Evolutionary conservation across 2,888 invertebrate species (phyloP), one percentile per base, ranked within the genome.

Genomic region (Brenthis daphne): DNA sequence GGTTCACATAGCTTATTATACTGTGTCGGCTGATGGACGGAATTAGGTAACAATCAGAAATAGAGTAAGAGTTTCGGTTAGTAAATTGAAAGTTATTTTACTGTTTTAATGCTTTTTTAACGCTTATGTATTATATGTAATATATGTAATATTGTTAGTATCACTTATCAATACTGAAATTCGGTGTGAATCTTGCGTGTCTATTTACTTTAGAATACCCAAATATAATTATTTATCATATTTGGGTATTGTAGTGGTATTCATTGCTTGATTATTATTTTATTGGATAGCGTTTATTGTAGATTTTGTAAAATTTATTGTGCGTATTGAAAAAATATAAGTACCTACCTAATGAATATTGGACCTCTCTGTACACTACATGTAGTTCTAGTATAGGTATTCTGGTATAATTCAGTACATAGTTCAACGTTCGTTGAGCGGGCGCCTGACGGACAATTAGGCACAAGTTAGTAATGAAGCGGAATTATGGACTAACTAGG

Each of bases 401-500:
- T 24, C 16, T 14, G 6, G 14, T 24, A 47, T 24, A 47, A 51
- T 48, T 13, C 53, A 60, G 47, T 60, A 33, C 29, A 29, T 66
- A 66, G 65, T 54, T 57, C 47, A 58, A 47, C 48, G 67, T 67
- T 54, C 67, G 55, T 43, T 14, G 53, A 53, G 16, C 63, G 33
- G 33, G 63, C 63, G 53, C 37, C 24, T 8, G 61, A 51, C 64
- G 63, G 61, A 54, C 63, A 65, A 65, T 68, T 71, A 68, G 61
- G 68, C 51, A 63, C 67, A 61, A 48, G 58, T 53, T 56, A 50
- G 64, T 70, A 70, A 70, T 70, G 50, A 67, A 61, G 51, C 67
- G 20, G 67, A 55, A 57, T 63, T 65, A 65, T 57, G 64, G 55
- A 65, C 60, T 65, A 57, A 61, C 53, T 67, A 67, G 67, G 16